Base-by-base conservation (phyloP, 1,140 invertebrate species). In the Heliconius eleuchia region DNA sequence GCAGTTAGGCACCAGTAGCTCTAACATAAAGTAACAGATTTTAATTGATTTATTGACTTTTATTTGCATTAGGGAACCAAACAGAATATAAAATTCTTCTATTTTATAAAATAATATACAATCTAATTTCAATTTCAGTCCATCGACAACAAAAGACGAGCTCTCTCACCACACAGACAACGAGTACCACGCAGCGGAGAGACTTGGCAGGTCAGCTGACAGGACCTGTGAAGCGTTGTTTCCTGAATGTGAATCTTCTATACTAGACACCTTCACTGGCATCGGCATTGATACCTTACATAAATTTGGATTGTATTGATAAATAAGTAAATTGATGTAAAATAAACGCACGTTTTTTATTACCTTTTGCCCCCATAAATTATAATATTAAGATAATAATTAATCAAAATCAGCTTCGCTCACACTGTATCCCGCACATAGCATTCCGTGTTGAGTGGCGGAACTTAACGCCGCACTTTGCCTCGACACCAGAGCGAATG, bases 161-260 rank as follows among this genome's bases (percentile, higher is more conserved):
- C 84, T 96, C n/a, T 95, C 96, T 23, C 93, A 96, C 66, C 95
- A 96, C 86, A 92, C 94, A 1, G 96, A 97, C 88, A 96, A 96
- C 82, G 96, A 97, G 82, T 97, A 97, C 89, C 96, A 96, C 76
- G 95, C 96, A 19, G 96, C 97, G 0, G 96, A 97, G 90, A 90
- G 95, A 80, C 87, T 97, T 18, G 97, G 96, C 0, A 96, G 96
- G 27, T 92, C 94, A 60, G 90, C 92, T 1, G 93, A 92, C 2
- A 94, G 91, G 3, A 93, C 95, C 81, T 97, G 97, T 82, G 95
- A 95, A 79, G 85, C 87, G 2, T 87, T 96, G 46, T 96, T 96
- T 85, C 95, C 96, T 8, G 96, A 97, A 82, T 97, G 97, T 86
- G 88, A 95, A 71, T 92, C 91, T 2, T 96, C 96, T 23, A 89